phyloP scores from a whole-genome alignment of 2,888 invertebrate species.

The Octonoba sinensis region DNA sequence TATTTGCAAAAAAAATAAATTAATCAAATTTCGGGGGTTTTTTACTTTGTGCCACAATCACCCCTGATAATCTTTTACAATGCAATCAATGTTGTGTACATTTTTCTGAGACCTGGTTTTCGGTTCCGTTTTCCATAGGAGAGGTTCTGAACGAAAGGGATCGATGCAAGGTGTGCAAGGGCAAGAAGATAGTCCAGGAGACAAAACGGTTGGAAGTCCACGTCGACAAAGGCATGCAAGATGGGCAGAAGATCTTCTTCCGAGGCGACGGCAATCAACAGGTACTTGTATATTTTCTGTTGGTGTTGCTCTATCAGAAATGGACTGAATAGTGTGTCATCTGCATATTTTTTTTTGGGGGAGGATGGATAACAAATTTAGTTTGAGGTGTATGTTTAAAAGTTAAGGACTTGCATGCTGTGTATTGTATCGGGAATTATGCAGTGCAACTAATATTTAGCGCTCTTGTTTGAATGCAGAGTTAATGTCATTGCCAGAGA shows the following conservation, averaged over 20 bases:
- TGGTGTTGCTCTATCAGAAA: background rate
- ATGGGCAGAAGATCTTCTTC: conserved; percentile 87
- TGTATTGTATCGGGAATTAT: too few species aligned
- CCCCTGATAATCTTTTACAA: too few species aligned
- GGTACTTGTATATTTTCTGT: conserved; percentile 69
- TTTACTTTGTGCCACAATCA: too few species aligned
- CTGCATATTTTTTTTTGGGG: background rate
- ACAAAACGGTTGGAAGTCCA: conserved; percentile 88
- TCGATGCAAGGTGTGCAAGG: conserved; percentile 84
- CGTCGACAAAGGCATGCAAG: conserved; percentile 89
- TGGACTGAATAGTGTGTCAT: background rate
- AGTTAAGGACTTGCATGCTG: too few species aligned
- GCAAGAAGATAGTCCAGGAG: conserved; percentile 86
- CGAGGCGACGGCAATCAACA: conserved; percentile 90
- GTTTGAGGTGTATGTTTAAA: background rate
- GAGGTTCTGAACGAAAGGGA: conserved; percentile 83
- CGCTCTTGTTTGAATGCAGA: too few species aligned
- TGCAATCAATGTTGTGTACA: too few species aligned
- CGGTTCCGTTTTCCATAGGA: conserved; percentile 47
- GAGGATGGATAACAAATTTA: too few species aligned
- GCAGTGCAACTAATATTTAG: too few species aligned
- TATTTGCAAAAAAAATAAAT: too few species aligned
- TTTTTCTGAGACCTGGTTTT: too few species aligned
- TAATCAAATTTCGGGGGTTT: too few species aligned
- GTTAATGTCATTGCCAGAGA: too few species aligned